These are phyloP conservation scores for Nasua narica DNA, from an alignment of 2,797 vertebrate species.

Conservation along the genomic window DNA sequence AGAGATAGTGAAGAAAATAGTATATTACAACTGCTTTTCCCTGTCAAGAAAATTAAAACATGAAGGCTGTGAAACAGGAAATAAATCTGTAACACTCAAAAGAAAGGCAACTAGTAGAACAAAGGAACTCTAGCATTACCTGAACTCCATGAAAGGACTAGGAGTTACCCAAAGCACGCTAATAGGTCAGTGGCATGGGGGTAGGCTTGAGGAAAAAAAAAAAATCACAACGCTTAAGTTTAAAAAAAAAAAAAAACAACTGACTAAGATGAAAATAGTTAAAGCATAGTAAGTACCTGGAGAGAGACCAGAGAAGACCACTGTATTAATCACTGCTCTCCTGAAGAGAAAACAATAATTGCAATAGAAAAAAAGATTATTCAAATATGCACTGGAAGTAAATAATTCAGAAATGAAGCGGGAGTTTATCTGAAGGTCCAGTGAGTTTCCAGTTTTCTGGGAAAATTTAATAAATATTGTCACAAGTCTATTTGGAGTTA, in stretches of 20 bases:
- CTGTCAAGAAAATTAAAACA: background rate
- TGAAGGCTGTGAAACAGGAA: background rate
- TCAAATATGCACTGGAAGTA: background rate
- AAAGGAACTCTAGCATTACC: background rate
- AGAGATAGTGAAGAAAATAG: background rate
- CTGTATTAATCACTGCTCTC: background rate
- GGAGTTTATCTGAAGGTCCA: background rate
- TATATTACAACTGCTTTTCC: background rate
- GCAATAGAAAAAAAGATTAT: background rate
- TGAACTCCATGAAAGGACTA: background rate
- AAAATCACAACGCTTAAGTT: background rate
- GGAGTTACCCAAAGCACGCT: background rate
- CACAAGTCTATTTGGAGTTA: background rate
- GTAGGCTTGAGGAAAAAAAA: background rate
- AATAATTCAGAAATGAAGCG: background rate
- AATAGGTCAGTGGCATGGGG: background rate
- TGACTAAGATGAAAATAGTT: background rate
- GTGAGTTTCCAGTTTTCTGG: background rate
- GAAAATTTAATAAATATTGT: background rate
- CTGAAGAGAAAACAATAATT: background rate
- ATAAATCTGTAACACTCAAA: background rate
- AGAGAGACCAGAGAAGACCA: background rate
- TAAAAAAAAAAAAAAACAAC: background rate
- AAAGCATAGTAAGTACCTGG: background rate
- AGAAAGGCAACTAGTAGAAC: background rate